Conservation (phyloP, 1,140 invertebrate genomes). For the Brachionus angularis region DNA sequence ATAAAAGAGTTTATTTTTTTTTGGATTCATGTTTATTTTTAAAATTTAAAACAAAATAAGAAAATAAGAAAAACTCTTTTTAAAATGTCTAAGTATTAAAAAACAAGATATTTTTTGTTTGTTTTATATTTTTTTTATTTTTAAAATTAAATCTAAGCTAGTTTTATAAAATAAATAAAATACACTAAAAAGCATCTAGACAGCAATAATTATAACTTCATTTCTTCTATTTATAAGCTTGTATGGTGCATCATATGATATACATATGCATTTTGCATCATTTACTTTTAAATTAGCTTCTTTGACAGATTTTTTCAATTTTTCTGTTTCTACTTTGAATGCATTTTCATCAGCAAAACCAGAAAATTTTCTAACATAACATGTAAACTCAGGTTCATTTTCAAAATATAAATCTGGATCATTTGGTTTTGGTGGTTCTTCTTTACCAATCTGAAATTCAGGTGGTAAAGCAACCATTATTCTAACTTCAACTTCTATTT, state of each 20-base stretch:
- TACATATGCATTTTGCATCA: conserved; percentile 27
- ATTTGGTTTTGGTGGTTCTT: not conserved
- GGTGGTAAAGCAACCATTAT: conserved; percentile 27
- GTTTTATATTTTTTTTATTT: no score
- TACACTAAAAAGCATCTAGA: not conserved
- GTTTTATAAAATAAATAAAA: no score
- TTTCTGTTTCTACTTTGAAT: conserved; percentile 30
- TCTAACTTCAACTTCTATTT: not conserved
- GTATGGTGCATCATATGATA: conserved; percentile 41
- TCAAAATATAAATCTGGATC: conserved; percentile 26
- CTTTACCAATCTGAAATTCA: conserved; percentile 8
- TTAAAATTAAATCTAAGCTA: no score
- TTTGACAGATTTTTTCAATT: conserved; percentile 6
- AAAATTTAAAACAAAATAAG: no score
- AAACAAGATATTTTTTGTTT: no score
- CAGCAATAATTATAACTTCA: conserved; percentile 31
- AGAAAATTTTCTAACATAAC: conserved; percentile 21
- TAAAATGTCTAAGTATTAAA: no score
- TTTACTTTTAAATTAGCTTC: not conserved
- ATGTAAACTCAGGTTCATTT: not conserved
- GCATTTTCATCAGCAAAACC: conserved; percentile 33
- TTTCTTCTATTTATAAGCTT: conserved; percentile 27
- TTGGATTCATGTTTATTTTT: no score
- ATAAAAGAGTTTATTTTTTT: no score
- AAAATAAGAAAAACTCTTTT: no score